phyloP scores from a whole-genome alignment of 2,888 invertebrate species.

The Margaritifera margaritifera region DNA sequence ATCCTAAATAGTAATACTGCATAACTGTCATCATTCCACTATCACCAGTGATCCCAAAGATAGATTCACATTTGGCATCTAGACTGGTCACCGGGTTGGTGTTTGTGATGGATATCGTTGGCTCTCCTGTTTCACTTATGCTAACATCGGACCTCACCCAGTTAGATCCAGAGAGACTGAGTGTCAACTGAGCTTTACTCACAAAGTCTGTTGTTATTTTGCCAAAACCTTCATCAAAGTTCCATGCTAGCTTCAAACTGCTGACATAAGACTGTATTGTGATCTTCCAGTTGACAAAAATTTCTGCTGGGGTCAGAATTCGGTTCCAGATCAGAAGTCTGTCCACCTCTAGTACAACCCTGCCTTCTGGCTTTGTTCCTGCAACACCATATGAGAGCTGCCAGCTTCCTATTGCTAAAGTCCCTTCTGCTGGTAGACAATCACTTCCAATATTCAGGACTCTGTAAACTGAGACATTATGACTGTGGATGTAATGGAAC shows the following conservation, averaged over 20 bases:
- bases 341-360: constrained; percentile 31
- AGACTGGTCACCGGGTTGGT: not conserved
- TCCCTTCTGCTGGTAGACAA: constrained; percentile 37
- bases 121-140: not conserved
- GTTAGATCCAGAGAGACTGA: constrained; percentile 14
- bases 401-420: constrained; percentile 44
- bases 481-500: constrained; percentile 22
- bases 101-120: constrained; percentile 5
- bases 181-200: constrained; percentile 6
- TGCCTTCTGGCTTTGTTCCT: constrained; percentile 27
- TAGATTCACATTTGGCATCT: constrained; percentile 5
- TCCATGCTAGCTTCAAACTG: constrained; percentile 26
- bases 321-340: constrained; percentile 23
- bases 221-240: constrained; percentile 31
- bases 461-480: constrained; percentile 3
- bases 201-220: constrained; percentile 18
- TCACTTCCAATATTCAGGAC: constrained; percentile 21
- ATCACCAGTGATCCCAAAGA: not conserved
- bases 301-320: constrained; percentile 17
- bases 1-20: too few relatives aligned
- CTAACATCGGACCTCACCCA: constrained; percentile 22
- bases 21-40: too few relatives aligned
- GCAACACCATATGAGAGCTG: constrained; percentile 21
- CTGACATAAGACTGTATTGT: not conserved
- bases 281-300: constrained; percentile 22